Evolutionary conservation across 2,888 invertebrate genomes (phyloP).

Genomic region (Lordiphosa andalusiaca): DNA sequence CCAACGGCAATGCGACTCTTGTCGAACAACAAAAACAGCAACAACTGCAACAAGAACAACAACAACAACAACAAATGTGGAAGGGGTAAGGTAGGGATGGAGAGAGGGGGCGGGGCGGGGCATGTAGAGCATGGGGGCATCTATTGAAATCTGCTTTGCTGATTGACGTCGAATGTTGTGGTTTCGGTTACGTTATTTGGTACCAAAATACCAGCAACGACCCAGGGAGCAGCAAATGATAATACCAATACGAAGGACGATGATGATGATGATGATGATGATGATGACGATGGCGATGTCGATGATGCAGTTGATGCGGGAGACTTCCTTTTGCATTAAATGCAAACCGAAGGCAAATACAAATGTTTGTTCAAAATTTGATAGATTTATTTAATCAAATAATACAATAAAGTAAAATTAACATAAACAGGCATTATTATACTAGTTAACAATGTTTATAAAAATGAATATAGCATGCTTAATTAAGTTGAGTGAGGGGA

Average conservation of each 20-base stretch:
- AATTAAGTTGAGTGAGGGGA: too few species aligned
- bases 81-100: too few species aligned
- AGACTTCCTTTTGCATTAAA: constrained; percentile 39
- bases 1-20: constrained; percentile 52
- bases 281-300: constrained; percentile 17
- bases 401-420: too few species aligned
- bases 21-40: constrained; percentile 39
- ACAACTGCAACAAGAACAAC: constrained; percentile 27
- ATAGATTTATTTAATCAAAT: too few species aligned
- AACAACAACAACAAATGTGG: constrained; percentile 22
- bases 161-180: constrained; percentile 74
- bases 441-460: too few species aligned
- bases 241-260: constrained; percentile 8
- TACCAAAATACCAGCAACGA: constrained; percentile 59
- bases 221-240: not conserved
- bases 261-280: constrained; percentile 12
- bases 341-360: constrained; percentile 28
- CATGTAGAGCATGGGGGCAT: constrained; percentile 47
- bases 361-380: too few species aligned
- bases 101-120: constrained; percentile 15
- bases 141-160: constrained; percentile 73
- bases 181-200: constrained; percentile 73
- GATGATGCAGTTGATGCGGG: too few species aligned
- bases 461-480: too few species aligned
- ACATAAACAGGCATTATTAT: too few species aligned